These are phyloP conservation scores for Tenthredo amoena DNA, from an alignment of 2,888 invertebrate genomes.

Conservation along the genomic window DNA sequence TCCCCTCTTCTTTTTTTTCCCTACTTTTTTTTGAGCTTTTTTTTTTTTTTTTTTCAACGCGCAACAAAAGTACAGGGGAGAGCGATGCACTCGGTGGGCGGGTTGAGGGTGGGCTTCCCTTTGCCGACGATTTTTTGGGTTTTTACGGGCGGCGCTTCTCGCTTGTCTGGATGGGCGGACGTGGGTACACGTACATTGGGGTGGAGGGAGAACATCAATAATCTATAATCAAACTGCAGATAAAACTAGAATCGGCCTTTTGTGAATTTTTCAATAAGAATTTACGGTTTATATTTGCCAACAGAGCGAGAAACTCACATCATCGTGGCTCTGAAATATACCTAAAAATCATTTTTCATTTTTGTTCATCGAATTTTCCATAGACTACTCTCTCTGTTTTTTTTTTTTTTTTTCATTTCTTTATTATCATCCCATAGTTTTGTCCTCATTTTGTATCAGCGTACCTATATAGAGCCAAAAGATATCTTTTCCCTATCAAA, in stretches of 20 bases:
- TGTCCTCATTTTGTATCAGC: not conserved
- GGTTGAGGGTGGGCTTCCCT: conserved; percentile 67
- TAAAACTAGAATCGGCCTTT: conserved; percentile 77
- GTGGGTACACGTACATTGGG: conserved; percentile 59
- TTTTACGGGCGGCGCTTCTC: conserved; percentile 73
- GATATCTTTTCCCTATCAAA: not conserved
- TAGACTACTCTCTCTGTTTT: not conserved
- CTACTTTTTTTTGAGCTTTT: not conserved
- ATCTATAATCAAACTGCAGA: conserved; percentile 78
- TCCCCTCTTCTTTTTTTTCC: not conserved
- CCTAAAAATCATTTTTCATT: not conserved
- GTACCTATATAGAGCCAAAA: too few species aligned
- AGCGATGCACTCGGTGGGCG: conserved; percentile 68
- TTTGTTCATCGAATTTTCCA: not conserved
- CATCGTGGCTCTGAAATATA: not conserved
- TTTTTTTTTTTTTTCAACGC: conserved; percentile 21
- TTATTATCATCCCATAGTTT: not conserved
- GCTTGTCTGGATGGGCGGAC: conserved; percentile 73
- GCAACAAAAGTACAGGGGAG: conserved; percentile 57
- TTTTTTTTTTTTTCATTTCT: not conserved
- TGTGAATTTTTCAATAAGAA: conserved; percentile 77
- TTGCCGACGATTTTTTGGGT: conserved; percentile 77
- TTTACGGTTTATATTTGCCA: conserved; percentile 61
- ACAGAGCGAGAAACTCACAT: not conserved
- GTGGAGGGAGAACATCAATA: conserved; percentile 75